A percentile compares a stretch with the other conserved stretches of the same genome.
Conservation (phyloP, 2,797 vertebrate genomes). For the Euphonia xanthogaster region DNA sequence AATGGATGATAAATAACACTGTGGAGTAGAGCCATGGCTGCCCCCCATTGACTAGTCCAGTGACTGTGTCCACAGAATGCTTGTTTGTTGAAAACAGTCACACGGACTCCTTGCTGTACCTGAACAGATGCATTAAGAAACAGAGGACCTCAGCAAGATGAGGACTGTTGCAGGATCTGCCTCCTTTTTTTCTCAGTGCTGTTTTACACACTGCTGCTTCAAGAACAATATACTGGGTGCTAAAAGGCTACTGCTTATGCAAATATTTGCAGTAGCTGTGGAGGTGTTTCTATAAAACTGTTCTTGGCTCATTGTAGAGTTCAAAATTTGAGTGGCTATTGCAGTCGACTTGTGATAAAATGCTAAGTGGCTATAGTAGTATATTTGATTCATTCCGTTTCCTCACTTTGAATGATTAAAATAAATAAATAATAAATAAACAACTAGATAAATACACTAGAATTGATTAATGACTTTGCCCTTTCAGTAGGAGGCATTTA, state of each 20-base stretch:
- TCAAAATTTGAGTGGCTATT: neutral
- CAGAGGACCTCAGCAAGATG: neutral
- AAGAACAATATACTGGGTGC: neutral
- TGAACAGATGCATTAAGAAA: neutral
- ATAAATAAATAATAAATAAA: too few relatives aligned
- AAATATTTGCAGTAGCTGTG: neutral
- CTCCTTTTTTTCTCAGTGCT: rapidly evolving
- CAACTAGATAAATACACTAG: neutral
- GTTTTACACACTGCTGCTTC: neutral
- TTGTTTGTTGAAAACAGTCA: neutral
- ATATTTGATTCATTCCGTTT: neutral
- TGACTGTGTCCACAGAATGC: neutral
- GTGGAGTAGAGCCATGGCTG: neutral
- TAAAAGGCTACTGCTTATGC: neutral
- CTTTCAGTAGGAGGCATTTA: neutral
- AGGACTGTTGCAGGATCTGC: neutral
- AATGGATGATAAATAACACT: neutral
- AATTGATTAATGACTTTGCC: neutral
- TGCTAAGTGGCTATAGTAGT: neutral
- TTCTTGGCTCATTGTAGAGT: neutral
- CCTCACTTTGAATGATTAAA: neutral
- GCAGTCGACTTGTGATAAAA: neutral
- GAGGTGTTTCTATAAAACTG: neutral
- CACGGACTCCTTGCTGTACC: neutral
- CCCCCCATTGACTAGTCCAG: neutral